A percentile compares a stretch with the other conserved stretches of the same genome.
phyloP scores from a whole-genome alignment of 2,113 vertebrate species.

The Actenoides hombroni region DNA sequence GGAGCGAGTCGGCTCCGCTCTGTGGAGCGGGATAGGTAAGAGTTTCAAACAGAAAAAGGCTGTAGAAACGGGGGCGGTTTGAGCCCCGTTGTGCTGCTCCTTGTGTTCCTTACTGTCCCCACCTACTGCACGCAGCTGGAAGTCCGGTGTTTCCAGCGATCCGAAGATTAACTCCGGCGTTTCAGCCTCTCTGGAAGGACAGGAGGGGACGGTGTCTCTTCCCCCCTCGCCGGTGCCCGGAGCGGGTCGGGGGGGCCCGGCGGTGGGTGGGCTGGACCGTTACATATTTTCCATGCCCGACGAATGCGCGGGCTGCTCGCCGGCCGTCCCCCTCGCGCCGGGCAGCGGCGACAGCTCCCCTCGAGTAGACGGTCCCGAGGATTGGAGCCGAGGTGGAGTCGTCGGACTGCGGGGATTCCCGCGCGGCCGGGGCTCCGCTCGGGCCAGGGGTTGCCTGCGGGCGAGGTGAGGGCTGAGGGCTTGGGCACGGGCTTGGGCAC shows the following conservation, averaged over 20 bases:
- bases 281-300: background rate
- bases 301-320: background rate
- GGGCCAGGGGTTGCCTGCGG: background rate
- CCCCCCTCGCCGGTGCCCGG: background rate
- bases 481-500: too few relatives aligned
- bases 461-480: background rate
- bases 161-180: background rate
- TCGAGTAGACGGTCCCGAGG: background rate
- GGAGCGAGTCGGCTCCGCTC: fast-evolving
- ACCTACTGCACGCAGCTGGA: background rate
- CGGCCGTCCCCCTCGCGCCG: background rate
- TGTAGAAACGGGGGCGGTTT: too few relatives aligned
- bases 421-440: fast-evolving
- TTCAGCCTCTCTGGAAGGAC: background rate
- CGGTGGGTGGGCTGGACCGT: slow-evolving; percentile 1
- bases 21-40: fast-evolving
- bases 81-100: background rate
- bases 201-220: background rate
- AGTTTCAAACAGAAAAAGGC: background rate
- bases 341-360: background rate
- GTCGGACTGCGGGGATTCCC: background rate
- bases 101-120: background rate
- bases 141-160: background rate
- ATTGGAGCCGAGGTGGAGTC: background rate
- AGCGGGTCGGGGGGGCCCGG: background rate